Conservation (phyloP, 2,113 vertebrate species). For the Pyxicephalus adspersus region DNA sequence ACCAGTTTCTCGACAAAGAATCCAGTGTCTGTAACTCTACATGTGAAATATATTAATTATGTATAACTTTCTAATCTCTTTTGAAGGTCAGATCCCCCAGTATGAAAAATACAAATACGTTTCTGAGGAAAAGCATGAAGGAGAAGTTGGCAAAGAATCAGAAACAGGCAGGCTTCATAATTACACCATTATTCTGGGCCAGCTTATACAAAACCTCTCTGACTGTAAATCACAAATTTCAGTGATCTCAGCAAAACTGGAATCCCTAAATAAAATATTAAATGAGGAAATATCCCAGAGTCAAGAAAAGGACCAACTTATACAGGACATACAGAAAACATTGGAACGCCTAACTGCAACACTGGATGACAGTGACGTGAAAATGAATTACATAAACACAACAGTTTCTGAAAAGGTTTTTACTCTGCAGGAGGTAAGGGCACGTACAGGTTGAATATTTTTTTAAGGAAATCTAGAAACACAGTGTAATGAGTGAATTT, state of each 20-base stretch:
- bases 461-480: too few relatives aligned
- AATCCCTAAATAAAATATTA: conserved; percentile 1
- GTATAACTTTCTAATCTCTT: not conserved
- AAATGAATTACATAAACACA: conserved; percentile 24
- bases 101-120: not conserved
- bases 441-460: not conserved
- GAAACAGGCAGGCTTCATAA: not conserved
- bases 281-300: not conserved
- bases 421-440: conserved; percentile 16
- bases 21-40: too few relatives aligned
- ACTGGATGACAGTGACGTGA: conserved; percentile 1
- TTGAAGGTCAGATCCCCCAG: not conserved
- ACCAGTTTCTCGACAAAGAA: too few relatives aligned
- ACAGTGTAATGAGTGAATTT: too few relatives aligned
- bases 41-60: too few relatives aligned
- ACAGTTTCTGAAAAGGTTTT: conserved; percentile 28
- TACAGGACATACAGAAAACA: not conserved
- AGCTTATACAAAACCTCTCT: conserved; percentile 16
- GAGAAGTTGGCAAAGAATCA: not conserved
- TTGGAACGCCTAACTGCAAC: not conserved
- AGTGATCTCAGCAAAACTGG: not conserved
- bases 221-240: conserved; percentile 14
- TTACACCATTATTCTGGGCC: not conserved
- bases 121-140: not conserved
- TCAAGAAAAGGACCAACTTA: not conserved